Percentiles rank a stretch among this genome's conserved stretches.
Evolutionary conservation across 2,113 vertebrate species (phyloP).

Genomic region (Cynocephalus volans): DNA sequence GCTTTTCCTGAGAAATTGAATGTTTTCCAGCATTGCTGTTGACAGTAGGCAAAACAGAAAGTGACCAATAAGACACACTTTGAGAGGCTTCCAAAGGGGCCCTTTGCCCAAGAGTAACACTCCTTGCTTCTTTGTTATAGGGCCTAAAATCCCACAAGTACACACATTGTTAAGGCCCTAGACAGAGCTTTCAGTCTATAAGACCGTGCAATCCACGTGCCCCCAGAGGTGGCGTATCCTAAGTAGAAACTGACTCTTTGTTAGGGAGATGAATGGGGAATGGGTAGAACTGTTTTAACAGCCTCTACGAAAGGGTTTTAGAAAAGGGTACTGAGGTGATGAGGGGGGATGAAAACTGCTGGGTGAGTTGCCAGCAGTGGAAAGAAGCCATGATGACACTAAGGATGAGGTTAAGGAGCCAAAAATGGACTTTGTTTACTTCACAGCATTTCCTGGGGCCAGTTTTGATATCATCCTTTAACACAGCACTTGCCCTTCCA

Average conservation of each 20-base stretch:
- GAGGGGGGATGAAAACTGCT: not conserved
- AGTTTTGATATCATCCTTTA: constrained; percentile 41
- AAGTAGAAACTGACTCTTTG: not conserved
- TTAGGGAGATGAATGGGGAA: not conserved
- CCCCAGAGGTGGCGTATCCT: not conserved
- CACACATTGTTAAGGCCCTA: not conserved
- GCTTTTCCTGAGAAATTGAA: not conserved
- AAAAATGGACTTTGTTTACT: constrained; percentile 63
- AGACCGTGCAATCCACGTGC: not conserved
- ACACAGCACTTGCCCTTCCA: not conserved
- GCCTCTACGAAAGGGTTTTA: not conserved
- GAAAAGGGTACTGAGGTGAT: not conserved
- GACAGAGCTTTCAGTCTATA: not conserved
- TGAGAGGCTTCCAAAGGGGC: not conserved
- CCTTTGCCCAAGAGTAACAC: not conserved
- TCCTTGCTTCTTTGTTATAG: not conserved
- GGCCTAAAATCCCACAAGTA: not conserved
- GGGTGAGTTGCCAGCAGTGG: not conserved
- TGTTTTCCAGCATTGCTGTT: not conserved
- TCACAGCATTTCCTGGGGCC: not conserved
- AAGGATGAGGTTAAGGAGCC: not conserved
- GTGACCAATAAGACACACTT: not conserved
- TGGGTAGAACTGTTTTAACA: not conserved
- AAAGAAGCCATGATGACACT: not conserved
- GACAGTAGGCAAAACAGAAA: not conserved